phyloP scores from a whole-genome alignment of 2,888 invertebrate genomes.

The Pandemis cinnamomeana region DNA sequence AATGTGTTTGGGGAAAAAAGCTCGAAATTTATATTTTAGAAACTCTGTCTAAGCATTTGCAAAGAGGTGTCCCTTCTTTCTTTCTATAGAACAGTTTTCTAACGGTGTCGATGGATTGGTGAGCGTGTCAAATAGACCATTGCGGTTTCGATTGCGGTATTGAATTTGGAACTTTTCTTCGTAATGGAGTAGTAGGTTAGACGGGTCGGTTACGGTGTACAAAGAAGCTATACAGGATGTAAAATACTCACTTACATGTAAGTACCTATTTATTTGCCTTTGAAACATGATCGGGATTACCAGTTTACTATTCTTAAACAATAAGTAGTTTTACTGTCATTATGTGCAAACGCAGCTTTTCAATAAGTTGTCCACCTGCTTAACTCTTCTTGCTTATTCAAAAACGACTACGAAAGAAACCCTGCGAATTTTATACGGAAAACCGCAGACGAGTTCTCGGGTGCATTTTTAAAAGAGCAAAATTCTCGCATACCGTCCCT shows the following conservation, averaged over 20 bases:
- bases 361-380: constrained; percentile 4
- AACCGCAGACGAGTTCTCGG: constrained; percentile 49
- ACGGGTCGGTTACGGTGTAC: background rate
- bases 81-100: background rate
- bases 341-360: background rate
- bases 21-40: background rate
- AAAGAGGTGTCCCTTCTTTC: constrained; percentile 28
- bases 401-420: constrained; percentile 27
- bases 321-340: background rate
- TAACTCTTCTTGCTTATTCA: constrained; percentile 22
- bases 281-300: background rate
- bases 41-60: background rate
- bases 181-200: constrained; percentile 22
- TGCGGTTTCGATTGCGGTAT: constrained; percentile 54
- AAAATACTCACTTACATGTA: background rate
- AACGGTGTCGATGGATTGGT: constrained; percentile 22
- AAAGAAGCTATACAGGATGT: background rate
- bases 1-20: background rate
- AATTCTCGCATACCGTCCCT: constrained; percentile 51
- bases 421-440: constrained; percentile 39
- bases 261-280: background rate
- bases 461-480: constrained; percentile 32
- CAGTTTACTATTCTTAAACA: background rate
- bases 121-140: constrained; percentile 43
- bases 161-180: constrained; percentile 42